A percentile compares a stretch with the other conserved stretches of the same genome.
These are phyloP conservation scores for Piprites chloris DNA, from an alignment of 2,113 vertebrate species.

Conservation along the genomic window DNA sequence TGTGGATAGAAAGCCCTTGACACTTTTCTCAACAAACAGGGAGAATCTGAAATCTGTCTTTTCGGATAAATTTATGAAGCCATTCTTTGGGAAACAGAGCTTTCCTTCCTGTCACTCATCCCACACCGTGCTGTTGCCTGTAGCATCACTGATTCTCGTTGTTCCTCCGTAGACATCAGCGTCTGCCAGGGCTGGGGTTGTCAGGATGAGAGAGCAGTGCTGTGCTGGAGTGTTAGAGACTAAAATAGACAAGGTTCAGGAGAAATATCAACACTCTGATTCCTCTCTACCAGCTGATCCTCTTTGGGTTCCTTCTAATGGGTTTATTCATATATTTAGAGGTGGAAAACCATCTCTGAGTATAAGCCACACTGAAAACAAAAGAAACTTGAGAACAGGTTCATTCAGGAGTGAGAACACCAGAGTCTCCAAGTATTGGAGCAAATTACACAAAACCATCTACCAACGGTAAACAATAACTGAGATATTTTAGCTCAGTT, in stretches of 20 bases:
- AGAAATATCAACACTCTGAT: not conserved
- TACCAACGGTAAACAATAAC: not conserved
- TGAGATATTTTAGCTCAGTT: not conserved
- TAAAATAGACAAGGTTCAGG: not conserved
- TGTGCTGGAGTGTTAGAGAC: not conserved
- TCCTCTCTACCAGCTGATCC: not conserved
- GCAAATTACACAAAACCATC: not conserved
- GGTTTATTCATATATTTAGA: not conserved
- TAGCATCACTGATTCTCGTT: not conserved
- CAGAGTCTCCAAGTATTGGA: not conserved
- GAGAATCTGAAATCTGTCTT: not conserved
- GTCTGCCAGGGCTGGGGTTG: not conserved
- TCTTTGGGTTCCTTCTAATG: not conserved
- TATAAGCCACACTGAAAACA: not conserved
- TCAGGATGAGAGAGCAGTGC: not conserved
- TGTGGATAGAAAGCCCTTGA: not conserved
- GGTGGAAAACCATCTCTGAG: not conserved
- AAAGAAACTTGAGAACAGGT: not conserved
- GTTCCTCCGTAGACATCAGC: not conserved
- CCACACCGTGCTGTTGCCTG: not conserved
- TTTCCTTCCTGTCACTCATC: not conserved
- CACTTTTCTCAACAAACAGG: not conserved
- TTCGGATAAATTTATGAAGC: not conserved
- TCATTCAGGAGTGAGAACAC: not conserved
- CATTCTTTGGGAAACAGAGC: not conserved